phyloP scores from a whole-genome alignment of 2,113 vertebrate genomes.

The Festucalex cinctus region DNA sequence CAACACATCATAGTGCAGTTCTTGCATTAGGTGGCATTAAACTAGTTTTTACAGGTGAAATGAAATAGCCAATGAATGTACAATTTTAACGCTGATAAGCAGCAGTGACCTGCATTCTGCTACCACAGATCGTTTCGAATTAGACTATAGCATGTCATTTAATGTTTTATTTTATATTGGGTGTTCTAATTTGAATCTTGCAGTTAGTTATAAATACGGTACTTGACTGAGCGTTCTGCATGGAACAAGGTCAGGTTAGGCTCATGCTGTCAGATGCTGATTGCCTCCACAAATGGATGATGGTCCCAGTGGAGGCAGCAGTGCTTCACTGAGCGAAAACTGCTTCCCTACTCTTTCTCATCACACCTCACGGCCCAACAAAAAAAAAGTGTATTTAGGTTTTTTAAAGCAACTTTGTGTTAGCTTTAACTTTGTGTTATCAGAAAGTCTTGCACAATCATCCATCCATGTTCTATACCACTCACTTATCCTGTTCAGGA shows the following conservation, averaged over 20 bases:
- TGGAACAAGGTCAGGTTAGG: conserved; percentile 1
- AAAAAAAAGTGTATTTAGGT: neutral
- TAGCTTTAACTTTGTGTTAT: neutral
- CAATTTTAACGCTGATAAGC: too few relatives aligned
- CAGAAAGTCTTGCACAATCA: neutral
- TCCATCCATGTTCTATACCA: neutral
- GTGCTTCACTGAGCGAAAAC: neutral
- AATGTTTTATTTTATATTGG: neutral
- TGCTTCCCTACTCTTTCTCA: neutral
- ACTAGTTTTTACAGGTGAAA: neutral
- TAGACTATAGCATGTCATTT: neutral
- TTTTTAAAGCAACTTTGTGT: neutral
- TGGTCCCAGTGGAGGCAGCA: neutral
- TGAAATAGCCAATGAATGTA: neutral
- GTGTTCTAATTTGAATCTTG: neutral
- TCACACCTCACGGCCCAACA: neutral
- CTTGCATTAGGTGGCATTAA: neutral
- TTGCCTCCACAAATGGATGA: conserved; percentile 3
- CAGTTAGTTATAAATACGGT: neutral
- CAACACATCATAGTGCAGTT: neutral
- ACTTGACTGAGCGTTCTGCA: conserved; percentile 8
- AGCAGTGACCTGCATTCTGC: too few relatives aligned
- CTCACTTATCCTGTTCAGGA: too few relatives aligned
- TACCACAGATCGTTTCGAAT: neutral
- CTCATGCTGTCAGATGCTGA: conserved; percentile 2